Conservation (phyloP, 2,113 vertebrate genomes). For the Oncorhynchus gorbuscha region DNA sequence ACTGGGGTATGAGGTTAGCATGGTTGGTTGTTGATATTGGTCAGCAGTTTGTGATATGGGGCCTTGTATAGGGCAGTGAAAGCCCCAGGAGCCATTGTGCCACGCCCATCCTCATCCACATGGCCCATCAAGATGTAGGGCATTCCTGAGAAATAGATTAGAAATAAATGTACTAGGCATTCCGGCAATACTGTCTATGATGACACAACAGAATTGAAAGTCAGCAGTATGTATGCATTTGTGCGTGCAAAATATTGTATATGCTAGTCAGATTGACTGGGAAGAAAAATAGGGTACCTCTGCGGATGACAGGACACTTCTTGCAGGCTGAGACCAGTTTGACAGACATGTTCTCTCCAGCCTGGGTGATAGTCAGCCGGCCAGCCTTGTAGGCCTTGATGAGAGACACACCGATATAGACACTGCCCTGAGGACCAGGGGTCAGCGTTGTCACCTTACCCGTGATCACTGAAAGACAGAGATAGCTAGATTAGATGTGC, state of each 20-base stretch:
- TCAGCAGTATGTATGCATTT: background rate
- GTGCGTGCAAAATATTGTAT: background rate
- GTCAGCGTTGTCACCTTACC: conserved; percentile 75
- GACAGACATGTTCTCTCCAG: conserved; percentile 68
- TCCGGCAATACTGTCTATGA: background rate
- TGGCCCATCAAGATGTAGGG: conserved; percentile 86
- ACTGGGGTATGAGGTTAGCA: conserved; percentile 60
- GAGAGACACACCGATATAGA: conserved; percentile 68
- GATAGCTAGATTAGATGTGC: background rate
- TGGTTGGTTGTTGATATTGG: conserved; percentile 74
- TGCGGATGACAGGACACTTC: conserved; percentile 77
- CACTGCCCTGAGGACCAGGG: conserved; percentile 62
- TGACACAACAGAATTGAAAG: background rate
- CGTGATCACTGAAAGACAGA: conserved; percentile 74
- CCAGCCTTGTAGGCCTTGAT: conserved; percentile 78
- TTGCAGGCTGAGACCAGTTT: conserved; percentile 80
- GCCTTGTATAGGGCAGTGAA: conserved; percentile 81
- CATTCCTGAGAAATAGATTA: conserved; percentile 62
- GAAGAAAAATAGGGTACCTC: conserved; percentile 52
- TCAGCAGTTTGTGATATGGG: conserved; percentile 78
- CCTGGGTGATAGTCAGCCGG: conserved; percentile 74
- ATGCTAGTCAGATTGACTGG: background rate
- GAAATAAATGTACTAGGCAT: background rate
- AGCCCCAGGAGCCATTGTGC: conserved; percentile 72
- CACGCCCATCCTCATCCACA: conserved; percentile 73